These are phyloP conservation scores for Meriones unguiculatus DNA, from an alignment of 2,113 vertebrate species.

Conservation along the genomic window DNA sequence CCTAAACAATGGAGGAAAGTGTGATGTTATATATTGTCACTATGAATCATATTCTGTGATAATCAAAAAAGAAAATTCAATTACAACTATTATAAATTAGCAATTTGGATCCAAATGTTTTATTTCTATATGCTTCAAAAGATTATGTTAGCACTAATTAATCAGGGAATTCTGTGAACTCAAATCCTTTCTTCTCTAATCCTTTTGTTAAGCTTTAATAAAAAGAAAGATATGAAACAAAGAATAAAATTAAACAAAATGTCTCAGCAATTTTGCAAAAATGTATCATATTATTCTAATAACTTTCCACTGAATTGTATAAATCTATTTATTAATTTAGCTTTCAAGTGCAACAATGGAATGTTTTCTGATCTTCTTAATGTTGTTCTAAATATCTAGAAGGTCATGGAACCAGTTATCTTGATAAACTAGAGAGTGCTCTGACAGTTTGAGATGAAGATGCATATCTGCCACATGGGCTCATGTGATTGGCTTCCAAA, in stretches of 20 bases:
- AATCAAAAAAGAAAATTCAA: constrained; percentile 47
- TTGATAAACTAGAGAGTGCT: not conserved
- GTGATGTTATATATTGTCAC: not conserved
- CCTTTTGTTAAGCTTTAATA: constrained; percentile 18
- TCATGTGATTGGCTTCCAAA: constrained; percentile 26
- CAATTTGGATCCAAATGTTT: constrained; percentile 30
- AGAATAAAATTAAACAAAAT: constrained; percentile 65
- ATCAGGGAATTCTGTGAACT: constrained; percentile 58
- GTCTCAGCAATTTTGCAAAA: constrained; percentile 56
- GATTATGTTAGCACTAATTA: constrained; percentile 49
- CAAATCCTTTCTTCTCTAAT: not conserved
- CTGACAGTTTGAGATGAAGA: not conserved
- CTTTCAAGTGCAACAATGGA: constrained; percentile 3
- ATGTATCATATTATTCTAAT: not conserved
- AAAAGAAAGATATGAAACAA: constrained; percentile 34
- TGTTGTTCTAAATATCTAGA: not conserved
- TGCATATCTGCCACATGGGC: not conserved
- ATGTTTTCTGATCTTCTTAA: not conserved
- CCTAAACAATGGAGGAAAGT: constrained; percentile 5
- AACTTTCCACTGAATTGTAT: constrained; percentile 45
- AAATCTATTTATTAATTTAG: constrained; percentile 57
- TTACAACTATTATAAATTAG: constrained; percentile 29
- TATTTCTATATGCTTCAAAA: constrained; percentile 59
- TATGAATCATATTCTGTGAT: constrained; percentile 7
- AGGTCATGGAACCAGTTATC: not conserved